Conservation (phyloP, 2,113 vertebrate species). For the Camelus dromedarius region DNA sequence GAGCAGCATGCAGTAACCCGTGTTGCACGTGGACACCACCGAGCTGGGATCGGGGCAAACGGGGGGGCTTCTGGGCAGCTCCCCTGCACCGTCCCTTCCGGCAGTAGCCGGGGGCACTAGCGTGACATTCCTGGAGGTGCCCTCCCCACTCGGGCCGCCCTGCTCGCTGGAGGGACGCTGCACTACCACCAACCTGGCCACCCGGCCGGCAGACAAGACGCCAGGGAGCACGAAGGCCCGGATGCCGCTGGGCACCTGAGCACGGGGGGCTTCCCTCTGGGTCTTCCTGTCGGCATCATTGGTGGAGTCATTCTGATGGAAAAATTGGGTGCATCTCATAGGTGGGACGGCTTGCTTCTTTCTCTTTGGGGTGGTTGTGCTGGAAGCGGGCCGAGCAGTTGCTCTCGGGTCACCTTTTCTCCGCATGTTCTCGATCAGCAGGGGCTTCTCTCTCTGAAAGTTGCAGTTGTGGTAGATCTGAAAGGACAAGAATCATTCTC, state of each 20-base stretch:
- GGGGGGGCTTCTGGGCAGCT: accelerated
- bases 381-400: accelerated
- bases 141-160: neutral
- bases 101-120: accelerated
- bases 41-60: accelerated
- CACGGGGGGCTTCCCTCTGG: accelerated
- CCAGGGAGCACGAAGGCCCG: accelerated
- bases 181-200: accelerated
- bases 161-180: accelerated
- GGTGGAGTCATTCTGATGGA: neutral
- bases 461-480: constrained; percentile 30
- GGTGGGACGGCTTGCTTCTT: accelerated
- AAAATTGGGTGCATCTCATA: neutral
- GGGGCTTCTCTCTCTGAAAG: constrained; percentile 40
- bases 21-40: neutral
- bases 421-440: neutral
- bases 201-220: accelerated
- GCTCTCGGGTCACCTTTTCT: neutral
- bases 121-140: accelerated
- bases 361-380: accelerated
- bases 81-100: accelerated
- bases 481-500: neutral
- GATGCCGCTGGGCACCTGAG: neutral
- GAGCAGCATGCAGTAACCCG: neutral
- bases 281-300: accelerated